Evolutionary conservation across 2,888 invertebrate genomes (phyloP).

Genomic region (Pseudococcus longispinus): DNA sequence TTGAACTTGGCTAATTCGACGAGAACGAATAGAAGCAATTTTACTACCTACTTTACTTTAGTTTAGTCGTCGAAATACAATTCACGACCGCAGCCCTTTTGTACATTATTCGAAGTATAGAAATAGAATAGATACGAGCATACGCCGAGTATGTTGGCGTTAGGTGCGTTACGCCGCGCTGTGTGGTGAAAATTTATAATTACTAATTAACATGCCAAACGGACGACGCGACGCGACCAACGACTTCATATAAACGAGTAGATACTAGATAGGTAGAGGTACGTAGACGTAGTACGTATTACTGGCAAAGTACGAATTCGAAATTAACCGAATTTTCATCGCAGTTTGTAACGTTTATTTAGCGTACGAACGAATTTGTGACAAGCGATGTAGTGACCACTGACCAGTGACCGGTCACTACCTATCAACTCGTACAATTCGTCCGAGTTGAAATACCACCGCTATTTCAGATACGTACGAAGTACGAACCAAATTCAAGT

Average conservation of each 20-base stretch:
- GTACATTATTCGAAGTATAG: background rate
- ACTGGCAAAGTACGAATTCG: background rate
- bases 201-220: background rate
- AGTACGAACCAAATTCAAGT: too few relatives aligned
- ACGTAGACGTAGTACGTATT: background rate
- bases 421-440: background rate
- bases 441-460: background rate
- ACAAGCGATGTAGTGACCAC: too few relatives aligned
- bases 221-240: background rate
- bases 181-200: background rate
- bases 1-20: too few relatives aligned
- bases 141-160: too few relatives aligned
- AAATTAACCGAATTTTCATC: background rate
- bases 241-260: background rate
- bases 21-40: too few relatives aligned
- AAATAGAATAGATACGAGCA: too few relatives aligned
- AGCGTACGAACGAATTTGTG: background rate
- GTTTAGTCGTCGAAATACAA: background rate
- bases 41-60: too few relatives aligned
- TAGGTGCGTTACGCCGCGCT: background rate
- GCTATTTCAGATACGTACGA: background rate
- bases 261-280: background rate
- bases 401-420: too few relatives aligned
- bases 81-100: background rate
- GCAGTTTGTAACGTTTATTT: background rate